Evolutionary conservation across 2,888 invertebrate species (phyloP).

Genomic region (Harpagoxenus sublaevis): DNA sequence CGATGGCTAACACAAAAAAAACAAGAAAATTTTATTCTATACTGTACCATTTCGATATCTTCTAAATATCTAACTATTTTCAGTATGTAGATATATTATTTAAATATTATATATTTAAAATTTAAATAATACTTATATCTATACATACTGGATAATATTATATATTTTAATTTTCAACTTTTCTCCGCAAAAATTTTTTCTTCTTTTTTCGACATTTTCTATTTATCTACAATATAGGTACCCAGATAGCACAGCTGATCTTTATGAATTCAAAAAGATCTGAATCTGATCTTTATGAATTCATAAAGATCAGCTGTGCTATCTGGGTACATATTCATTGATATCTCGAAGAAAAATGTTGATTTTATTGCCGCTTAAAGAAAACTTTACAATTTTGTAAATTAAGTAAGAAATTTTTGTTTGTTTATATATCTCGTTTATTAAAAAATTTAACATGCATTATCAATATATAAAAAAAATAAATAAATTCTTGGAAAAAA

Average conservation of each 20-base stretch:
- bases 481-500: background rate
- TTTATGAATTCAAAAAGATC: too few relatives aligned
- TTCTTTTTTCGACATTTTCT: background rate
- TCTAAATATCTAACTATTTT: background rate
- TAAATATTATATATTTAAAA: slow-evolving; percentile 9
- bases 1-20: background rate
- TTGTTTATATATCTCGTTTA: background rate
- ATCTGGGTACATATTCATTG: background rate
- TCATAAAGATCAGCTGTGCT: too few relatives aligned
- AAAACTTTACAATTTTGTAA: slow-evolving; percentile 14
- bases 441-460: background rate
- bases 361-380: background rate
- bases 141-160: background rate
- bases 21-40: background rate
- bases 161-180: slow-evolving; percentile 1
- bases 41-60: background rate
- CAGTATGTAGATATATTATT: background rate
- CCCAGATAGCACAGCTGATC: too few relatives aligned
- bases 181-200: background rate
- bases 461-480: background rate
- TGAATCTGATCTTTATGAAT: too few relatives aligned
- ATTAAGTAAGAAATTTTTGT: slow-evolving; percentile 1
- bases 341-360: slow-evolving; percentile 2
- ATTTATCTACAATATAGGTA: background rate
- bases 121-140: background rate